These are phyloP conservation scores for Octopus sinensis DNA, from an alignment of 1,140 invertebrate species.

Conservation along the genomic window DNA sequence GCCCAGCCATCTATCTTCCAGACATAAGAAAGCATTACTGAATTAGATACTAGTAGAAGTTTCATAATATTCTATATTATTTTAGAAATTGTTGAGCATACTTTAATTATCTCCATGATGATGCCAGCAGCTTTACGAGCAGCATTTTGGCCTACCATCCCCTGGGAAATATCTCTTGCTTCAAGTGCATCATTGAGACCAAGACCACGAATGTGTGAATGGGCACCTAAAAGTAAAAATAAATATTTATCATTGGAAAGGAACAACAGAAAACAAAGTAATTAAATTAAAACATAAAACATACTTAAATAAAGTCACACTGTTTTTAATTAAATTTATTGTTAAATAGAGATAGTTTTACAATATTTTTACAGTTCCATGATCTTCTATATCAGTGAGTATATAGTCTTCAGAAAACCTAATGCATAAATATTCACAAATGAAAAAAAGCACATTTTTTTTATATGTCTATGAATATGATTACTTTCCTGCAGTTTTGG, in stretches of 20 bases:
- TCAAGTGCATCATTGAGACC: constrained; percentile 92
- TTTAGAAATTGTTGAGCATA: constrained; percentile 20
- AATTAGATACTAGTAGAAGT: too few species aligned
- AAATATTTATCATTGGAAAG: background rate
- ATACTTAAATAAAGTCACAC: background rate
- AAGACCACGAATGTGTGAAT: constrained; percentile 96
- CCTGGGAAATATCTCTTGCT: constrained; percentile 85
- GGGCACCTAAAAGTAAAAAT: constrained; percentile 66
- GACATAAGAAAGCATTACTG: too few species aligned
- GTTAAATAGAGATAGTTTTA: background rate
- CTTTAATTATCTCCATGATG: constrained; percentile 93
- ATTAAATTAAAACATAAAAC: background rate
- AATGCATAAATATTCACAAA: background rate
- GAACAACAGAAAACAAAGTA: background rate
- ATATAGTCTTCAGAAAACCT: background rate
- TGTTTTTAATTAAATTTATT: background rate
- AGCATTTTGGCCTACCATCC: constrained; percentile 94
- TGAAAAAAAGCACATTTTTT: background rate
- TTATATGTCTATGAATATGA: too few species aligned
- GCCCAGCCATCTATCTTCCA: too few species aligned
- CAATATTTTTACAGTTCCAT: background rate
- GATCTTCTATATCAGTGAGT: background rate
- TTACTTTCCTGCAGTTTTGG: too few species aligned
- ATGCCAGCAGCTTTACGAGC: constrained; percentile 91
- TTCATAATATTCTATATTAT: too few species aligned